These are phyloP conservation scores for Hippocampus zosterae DNA, from an alignment of 2,113 vertebrate species.

Conservation along the genomic window DNA sequence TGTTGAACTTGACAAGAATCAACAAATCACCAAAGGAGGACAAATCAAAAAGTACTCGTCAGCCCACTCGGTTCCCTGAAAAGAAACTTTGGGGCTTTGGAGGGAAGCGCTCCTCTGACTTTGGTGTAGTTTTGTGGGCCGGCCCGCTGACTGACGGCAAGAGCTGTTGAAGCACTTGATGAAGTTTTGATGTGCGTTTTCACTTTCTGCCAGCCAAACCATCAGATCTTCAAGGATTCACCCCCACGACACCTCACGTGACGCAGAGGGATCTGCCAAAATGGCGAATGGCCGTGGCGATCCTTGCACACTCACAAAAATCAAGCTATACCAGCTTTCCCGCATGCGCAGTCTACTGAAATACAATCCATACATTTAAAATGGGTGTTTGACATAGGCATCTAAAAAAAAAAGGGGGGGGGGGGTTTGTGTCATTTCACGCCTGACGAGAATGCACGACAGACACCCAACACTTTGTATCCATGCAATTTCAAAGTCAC, in stretches of 20 bases:
- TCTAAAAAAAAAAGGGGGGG: too few relatives aligned
- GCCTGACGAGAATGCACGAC: background rate
- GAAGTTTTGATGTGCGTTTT: slow-evolving; percentile 35
- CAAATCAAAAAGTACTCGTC: slow-evolving; percentile 61
- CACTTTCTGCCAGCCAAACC: too few relatives aligned
- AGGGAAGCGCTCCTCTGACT: slow-evolving; percentile 55
- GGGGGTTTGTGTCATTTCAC: background rate
- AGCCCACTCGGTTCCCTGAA: slow-evolving; percentile 58
- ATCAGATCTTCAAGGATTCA: too few relatives aligned
- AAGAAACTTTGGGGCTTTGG: slow-evolving; percentile 49
- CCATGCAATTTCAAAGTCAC: background rate
- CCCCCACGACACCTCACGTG: too few relatives aligned
- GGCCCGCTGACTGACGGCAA: slow-evolving; percentile 54
- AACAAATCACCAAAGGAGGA: slow-evolving; percentile 69
- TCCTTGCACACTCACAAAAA: too few relatives aligned
- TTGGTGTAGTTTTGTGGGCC: slow-evolving; percentile 47
- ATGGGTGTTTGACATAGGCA: background rate
- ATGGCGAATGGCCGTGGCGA: too few relatives aligned
- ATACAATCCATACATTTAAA: background rate
- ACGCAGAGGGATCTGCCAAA: too few relatives aligned
- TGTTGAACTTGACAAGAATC: slow-evolving; percentile 68
- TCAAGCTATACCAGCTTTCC: too few relatives aligned
- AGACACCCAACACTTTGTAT: background rate
- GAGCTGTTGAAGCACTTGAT: slow-evolving; percentile 32
- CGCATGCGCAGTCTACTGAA: too few relatives aligned